Conservation (phyloP, 1,140 invertebrate genomes). For the Sweltsa coloradensis region DNA sequence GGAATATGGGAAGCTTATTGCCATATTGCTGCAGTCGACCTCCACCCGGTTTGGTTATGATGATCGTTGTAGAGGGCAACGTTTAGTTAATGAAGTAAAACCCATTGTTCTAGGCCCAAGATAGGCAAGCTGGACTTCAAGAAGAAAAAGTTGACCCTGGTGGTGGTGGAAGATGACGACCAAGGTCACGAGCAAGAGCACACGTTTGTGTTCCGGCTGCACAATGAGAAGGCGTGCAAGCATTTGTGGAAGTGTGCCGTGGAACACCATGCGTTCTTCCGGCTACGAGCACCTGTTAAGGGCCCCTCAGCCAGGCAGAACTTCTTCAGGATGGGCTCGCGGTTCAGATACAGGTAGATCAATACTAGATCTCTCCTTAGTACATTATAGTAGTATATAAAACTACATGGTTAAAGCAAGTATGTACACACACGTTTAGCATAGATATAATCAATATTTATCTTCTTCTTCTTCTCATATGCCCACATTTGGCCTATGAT, state of each 20-base stretch:
- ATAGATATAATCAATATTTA: too few species aligned
- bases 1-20: too few species aligned
- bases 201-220: constrained; percentile 80
- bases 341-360: constrained; percentile 78
- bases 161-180: constrained; percentile 94
- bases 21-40: too few species aligned
- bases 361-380: not conserved
- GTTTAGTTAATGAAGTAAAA: too few species aligned
- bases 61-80: too few species aligned
- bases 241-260: constrained; percentile 99
- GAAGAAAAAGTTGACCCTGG: constrained; percentile 87
- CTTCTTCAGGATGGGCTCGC: constrained; percentile 93
- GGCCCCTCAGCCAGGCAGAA: constrained; percentile 81
- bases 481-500: too few species aligned
- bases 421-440: too few species aligned
- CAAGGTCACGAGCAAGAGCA: constrained; percentile 86
- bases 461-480: too few species aligned
- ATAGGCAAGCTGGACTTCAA: constrained; percentile 90
- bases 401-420: too few species aligned
- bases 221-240: constrained; percentile 96
- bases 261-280: constrained; percentile 98
- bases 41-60: too few species aligned
- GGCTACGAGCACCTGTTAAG: constrained; percentile 80
- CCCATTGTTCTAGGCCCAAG: constrained; percentile 45
- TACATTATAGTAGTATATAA: constrained; percentile 1